These are phyloP conservation scores for Cyprinus carpio DNA, from an alignment of 2,113 vertebrate genomes.

Conservation along the genomic window DNA sequence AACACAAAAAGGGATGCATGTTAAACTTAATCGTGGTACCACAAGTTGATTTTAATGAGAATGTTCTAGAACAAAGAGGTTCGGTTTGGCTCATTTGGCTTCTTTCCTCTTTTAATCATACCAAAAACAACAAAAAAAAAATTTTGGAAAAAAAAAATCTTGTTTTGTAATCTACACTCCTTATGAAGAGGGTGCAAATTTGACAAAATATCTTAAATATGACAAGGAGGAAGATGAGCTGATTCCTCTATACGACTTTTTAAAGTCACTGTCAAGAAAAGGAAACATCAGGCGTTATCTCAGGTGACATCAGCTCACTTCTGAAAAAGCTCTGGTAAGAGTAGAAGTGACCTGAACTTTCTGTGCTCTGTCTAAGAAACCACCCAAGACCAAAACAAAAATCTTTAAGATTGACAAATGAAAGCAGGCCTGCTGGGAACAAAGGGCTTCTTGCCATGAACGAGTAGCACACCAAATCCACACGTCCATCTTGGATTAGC, in stretches of 20 bases:
- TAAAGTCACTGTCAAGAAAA: not conserved
- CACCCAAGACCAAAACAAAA: not conserved
- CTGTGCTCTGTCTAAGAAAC: not conserved
- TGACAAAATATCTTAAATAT: not conserved
- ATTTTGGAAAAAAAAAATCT: not conserved
- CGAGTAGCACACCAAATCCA: no score
- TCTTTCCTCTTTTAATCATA: not conserved
- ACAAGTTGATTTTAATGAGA: accelerated
- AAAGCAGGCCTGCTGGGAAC: not conserved
- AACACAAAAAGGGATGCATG: not conserved
- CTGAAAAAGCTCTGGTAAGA: not conserved
- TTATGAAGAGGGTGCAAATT: not conserved
- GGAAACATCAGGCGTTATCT: no score
- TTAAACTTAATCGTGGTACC: not conserved
- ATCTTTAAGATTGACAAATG: not conserved
- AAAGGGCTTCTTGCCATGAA: no score
- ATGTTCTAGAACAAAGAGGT: not conserved
- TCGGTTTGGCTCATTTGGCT: no score
- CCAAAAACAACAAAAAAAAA: accelerated
- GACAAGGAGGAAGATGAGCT: not conserved
- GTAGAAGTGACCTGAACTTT: not conserved
- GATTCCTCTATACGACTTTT: not conserved
- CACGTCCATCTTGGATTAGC: no score
- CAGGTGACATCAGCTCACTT: not conserved
- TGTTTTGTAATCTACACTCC: not conserved